Conservation (phyloP, 2,888 invertebrate genomes). For the Drosophila prostipennis region DNA sequence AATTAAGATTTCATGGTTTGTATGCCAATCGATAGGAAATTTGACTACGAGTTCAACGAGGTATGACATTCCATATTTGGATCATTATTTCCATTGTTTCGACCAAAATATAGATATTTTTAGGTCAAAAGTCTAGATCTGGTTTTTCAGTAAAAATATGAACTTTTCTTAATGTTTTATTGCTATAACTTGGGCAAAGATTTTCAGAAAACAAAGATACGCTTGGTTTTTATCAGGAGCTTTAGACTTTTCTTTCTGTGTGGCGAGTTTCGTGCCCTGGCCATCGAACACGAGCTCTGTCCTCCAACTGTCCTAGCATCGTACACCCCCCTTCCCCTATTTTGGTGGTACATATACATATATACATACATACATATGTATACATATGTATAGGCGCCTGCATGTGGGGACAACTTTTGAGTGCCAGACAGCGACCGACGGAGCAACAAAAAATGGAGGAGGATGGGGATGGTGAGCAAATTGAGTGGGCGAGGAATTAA, state of each 20-base stretch:
- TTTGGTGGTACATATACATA: slow-evolving; percentile 10
- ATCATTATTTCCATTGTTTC: no score
- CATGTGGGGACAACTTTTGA: slow-evolving; percentile 63
- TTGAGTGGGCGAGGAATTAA: slow-evolving; percentile 84
- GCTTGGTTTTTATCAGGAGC: no score
- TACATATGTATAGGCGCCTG: slow-evolving; percentile 11
- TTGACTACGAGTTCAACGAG: no score
- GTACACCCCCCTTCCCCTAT: neutral
- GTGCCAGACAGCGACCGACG: slow-evolving; percentile 65
- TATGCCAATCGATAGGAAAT: no score
- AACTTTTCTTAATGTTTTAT: no score
- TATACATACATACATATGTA: slow-evolving; percentile 1
- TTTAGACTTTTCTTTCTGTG: slow-evolving; percentile 9
- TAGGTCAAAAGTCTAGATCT: no score
- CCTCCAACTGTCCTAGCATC: slow-evolving; percentile 37
- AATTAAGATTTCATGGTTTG: no score
- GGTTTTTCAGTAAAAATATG: no score
- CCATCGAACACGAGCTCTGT: slow-evolving; percentile 43
- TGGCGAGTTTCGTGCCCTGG: slow-evolving; percentile 23
- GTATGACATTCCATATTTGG: no score
- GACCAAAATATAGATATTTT: no score
- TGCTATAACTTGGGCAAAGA: no score
- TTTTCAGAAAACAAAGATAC: no score
- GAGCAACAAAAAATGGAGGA: slow-evolving; percentile 46
- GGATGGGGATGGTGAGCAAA: slow-evolving; percentile 52